A percentile compares a stretch with the other conserved stretches of the same genome.
These are phyloP conservation scores for Andrena flavipes DNA, from an alignment of 2,888 invertebrate genomes.

Conservation along the genomic window DNA sequence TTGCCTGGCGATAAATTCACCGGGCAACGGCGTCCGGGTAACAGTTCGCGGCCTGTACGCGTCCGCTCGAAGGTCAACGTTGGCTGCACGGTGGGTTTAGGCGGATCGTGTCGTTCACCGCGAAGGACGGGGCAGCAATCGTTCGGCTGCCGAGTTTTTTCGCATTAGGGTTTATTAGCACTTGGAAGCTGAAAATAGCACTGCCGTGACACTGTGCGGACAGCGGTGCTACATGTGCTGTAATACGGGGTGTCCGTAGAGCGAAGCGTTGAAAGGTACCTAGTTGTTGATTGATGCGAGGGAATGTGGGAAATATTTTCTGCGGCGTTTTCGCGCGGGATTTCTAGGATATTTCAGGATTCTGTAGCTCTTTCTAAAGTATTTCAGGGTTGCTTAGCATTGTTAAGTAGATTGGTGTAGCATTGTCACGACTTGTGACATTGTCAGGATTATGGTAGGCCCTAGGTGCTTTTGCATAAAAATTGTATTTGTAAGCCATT, in stretches of 20 bases:
- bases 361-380: too few species aligned
- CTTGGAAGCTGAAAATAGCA: not conserved
- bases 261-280: too few species aligned
- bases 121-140: not conserved
- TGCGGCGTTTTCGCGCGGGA: not conserved
- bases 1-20: conserved; percentile 56
- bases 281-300: too few species aligned
- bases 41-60: conserved; percentile 19
- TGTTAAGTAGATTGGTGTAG: too few species aligned
- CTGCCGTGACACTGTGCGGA: not conserved
- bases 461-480: too few species aligned
- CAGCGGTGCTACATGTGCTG: not conserved
- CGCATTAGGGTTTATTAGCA: not conserved
- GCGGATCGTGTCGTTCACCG: conserved; percentile 5
- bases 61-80: conserved; percentile 23
- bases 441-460: too few species aligned
- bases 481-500: too few species aligned
- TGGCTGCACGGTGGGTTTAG: not conserved
- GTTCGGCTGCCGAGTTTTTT: conserved; percentile 23
- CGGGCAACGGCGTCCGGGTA: not conserved
- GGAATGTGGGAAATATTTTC: too few species aligned
- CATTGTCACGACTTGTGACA: too few species aligned
- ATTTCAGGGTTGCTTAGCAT: too few species aligned
- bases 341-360: not conserved
- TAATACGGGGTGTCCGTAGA: too few species aligned